Percentiles rank a stretch among this genome's conserved stretches.
Conservation (phyloP, 2,797 vertebrate species). For the Acipenser transmontanus region DNA sequence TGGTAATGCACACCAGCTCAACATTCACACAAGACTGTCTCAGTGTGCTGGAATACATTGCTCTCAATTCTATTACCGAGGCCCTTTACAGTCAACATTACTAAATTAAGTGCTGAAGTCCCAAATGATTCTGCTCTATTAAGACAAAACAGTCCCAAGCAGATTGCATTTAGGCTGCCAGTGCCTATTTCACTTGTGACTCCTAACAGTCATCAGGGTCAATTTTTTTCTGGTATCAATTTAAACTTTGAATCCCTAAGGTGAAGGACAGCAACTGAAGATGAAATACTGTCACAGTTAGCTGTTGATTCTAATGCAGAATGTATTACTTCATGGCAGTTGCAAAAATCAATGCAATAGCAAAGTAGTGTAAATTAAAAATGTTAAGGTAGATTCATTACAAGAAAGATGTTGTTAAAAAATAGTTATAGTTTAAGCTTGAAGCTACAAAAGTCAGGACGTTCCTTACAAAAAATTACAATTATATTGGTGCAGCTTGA, state of each 20-base stretch:
- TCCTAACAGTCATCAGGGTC: slow-evolving; percentile 25
- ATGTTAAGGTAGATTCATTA: too few species aligned
- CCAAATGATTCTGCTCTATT: slow-evolving; percentile 59
- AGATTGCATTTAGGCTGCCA: slow-evolving; percentile 59
- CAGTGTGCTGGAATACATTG: slow-evolving; percentile 34
- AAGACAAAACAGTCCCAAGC: slow-evolving; percentile 53
- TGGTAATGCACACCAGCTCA: slow-evolving; percentile 40
- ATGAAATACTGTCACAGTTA: too few species aligned
- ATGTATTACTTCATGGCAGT: too few species aligned
- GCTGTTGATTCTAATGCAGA: too few species aligned
- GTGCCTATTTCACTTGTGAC: slow-evolving; percentile 37
- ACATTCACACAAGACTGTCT: slow-evolving; percentile 30
- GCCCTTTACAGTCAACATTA: slow-evolving; percentile 44
- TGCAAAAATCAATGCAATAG: too few species aligned
- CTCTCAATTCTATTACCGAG: slow-evolving; percentile 35
- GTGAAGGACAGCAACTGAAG: background rate
- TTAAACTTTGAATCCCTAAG: slow-evolving; percentile 28
- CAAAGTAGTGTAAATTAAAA: too few species aligned
- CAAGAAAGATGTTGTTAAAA: too few species aligned
- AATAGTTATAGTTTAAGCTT: too few species aligned
- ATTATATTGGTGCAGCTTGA: too few species aligned
- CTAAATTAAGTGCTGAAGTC: slow-evolving; percentile 46
- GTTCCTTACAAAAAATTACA: too few species aligned
- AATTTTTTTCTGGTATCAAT: slow-evolving; percentile 31
- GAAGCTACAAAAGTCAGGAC: too few species aligned